Base-by-base conservation (phyloP, 2,888 invertebrate genomes). In the Sceliomorpha sp. region DNA sequence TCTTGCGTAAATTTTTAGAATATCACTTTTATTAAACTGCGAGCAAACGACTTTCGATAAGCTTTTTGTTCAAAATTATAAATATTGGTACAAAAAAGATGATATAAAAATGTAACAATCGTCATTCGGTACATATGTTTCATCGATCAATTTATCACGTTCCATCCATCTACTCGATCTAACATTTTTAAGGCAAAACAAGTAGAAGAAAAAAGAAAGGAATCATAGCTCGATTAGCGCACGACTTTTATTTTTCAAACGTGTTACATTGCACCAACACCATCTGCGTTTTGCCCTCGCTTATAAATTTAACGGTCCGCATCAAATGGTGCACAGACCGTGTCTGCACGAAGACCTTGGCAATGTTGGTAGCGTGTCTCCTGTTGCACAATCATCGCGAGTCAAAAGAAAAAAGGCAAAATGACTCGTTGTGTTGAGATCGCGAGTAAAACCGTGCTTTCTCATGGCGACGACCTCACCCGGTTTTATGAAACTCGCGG, bases 251-350 rank as follows among this genome's bases (percentile, higher is more conserved):
- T 32, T 47, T 10, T 36, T 50, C 15, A 36, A n/a, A 31, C 24
- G 34, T 48, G 53, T 47, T 40, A 32, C 37, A 40, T 34, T 31
- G 31, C 15, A n/a, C 34, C 27, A 34, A 36, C 29, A 40, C 45
- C 42, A 45, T 40, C 50, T 27, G 53, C 51, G 56, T 72, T 68
- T 73, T 68, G 63, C 70, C 71, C 39, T 72, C 51, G 47, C 36
- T 60, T 55, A 70, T 64, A 72, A 74, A 73, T 70, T 76, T 76
- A 74, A 74, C 73, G 76, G 76, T 70, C 73, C 59, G 70, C 70
- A 50, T 71, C 64, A 66, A 73, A 53, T 72, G 63, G 64, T 60
- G 69, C 67, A 63, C 70, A 63, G 39, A 71, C 59, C 73, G 73
- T 75, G 73, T 71, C 73, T 64, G 66, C 51, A 64, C 69, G 44